A percentile compares a stretch with the other conserved stretches of the same genome.
phyloP scores from a whole-genome alignment of 30 jellyfish, hydroid and myxozoan species.

The Pelagia noctiluca region DNA sequence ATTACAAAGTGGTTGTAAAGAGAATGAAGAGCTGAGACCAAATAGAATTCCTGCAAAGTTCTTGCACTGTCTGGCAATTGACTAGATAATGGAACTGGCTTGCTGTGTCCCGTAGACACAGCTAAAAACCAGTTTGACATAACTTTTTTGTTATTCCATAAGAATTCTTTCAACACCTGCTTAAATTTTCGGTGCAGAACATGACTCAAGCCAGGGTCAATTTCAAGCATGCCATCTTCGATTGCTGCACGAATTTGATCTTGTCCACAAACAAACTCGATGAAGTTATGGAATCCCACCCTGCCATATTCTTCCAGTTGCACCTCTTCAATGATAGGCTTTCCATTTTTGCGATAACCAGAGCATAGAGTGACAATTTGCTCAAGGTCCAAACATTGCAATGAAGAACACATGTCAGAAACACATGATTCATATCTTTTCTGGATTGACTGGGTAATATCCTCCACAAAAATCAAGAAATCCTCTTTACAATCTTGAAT shows the following conservation, averaged over 20 bases:
- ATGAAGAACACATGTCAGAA: conserved; percentile 19
- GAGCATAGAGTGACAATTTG: not conserved
- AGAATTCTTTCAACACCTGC: conserved; percentile 12
- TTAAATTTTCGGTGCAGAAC: conserved; percentile 30
- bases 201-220: conserved; percentile 42
- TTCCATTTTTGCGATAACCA: conserved; percentile 23
- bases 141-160: not conserved
- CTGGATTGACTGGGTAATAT: not conserved
- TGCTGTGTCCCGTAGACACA: not conserved
- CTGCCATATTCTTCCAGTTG: conserved; percentile 18
- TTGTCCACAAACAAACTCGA: not conserved
- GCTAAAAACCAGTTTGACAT: not conserved
- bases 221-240: conserved; percentile 10
- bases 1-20: not conserved
- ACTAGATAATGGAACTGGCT: not conserved
- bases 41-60: not conserved
- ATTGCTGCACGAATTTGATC: conserved; percentile 22
- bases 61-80: not conserved
- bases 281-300: not conserved
- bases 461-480: not conserved
- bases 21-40: not conserved
- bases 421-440: not conserved
- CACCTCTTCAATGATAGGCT: not conserved
- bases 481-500: conserved; percentile 10
- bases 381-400: conserved; percentile 12